phyloP scores from a whole-genome alignment of 1,140 invertebrate species.

The Trichomalopsis sarcophagae region DNA sequence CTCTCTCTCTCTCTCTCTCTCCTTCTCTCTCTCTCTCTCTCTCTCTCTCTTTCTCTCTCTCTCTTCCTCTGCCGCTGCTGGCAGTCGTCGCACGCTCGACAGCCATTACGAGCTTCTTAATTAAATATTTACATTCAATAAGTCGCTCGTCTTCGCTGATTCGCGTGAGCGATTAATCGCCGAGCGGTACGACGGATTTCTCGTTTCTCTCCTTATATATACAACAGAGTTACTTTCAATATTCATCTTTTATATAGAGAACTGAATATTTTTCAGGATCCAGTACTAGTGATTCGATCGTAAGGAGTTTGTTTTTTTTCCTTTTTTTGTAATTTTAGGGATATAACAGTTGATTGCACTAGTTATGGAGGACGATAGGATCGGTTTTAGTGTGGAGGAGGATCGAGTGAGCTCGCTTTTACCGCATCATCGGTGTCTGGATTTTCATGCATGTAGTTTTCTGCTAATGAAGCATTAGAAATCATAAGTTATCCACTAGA shows the following conservation, averaged over 20 bases:
- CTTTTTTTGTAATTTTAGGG: too few relatives aligned
- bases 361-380: too few relatives aligned
- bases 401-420: too few relatives aligned
- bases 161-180: slow-evolving; percentile 29
- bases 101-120: slow-evolving; percentile 34
- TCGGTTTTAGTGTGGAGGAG: too few relatives aligned
- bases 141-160: slow-evolving; percentile 5
- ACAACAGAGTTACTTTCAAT: slow-evolving; percentile 10
- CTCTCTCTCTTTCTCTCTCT: background rate
- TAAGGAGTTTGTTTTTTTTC: too few relatives aligned
- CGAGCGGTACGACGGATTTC: background rate
- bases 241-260: slow-evolving; percentile 3
- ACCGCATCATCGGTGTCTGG: too few relatives aligned
- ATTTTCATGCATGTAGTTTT: too few relatives aligned
- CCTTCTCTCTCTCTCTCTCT: background rate
- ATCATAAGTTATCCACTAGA: too few relatives aligned
- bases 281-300: slow-evolving; percentile 7
- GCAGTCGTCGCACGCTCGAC: slow-evolving; percentile 16
- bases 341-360: too few relatives aligned
- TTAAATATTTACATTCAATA: slow-evolving; percentile 42
- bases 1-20: background rate
- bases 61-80: background rate
- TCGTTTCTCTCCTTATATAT: background rate
- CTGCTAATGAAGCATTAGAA: too few relatives aligned
- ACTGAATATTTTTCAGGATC: slow-evolving; percentile 23